These are phyloP conservation scores for Ictalurus furcatus DNA, from an alignment of 2,113 vertebrate species.

Conservation along the genomic window DNA sequence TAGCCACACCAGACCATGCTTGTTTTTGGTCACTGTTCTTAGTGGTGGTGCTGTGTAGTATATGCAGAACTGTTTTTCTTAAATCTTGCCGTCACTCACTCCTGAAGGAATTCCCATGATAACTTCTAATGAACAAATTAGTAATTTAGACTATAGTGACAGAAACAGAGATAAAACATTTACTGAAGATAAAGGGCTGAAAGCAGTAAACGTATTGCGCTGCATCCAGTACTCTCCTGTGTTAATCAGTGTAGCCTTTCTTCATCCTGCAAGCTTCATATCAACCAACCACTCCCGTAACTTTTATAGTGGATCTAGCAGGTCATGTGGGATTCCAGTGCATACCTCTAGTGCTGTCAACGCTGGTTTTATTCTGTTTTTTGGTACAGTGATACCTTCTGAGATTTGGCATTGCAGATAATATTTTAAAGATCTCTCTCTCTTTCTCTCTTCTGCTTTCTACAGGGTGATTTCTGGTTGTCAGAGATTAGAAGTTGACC, in stretches of 20 bases:
- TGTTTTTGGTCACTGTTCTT: neutral
- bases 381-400: neutral
- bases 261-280: too few species aligned
- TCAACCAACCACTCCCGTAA: too few species aligned
- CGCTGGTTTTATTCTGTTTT: neutral
- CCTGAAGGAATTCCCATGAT: too few species aligned
- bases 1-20: neutral
- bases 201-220: too few species aligned
- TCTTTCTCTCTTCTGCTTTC: constrained; percentile 1
- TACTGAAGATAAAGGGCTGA: neutral
- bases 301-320: too few species aligned
- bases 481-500: constrained; percentile 85
- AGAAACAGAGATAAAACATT: neutral
- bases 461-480: constrained; percentile 36
- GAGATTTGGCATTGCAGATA: neutral
- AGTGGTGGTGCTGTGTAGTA: neutral
- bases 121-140: too few species aligned
- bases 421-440: neutral
- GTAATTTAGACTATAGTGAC: too few species aligned
- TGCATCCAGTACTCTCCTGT: too few species aligned
- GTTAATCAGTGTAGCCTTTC: too few species aligned
- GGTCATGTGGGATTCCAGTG: neutral
- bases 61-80: neutral
- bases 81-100: neutral
- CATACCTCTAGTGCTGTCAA: neutral